Evolutionary conservation across 2,113 vertebrate genomes (phyloP), one percentile per base, ranked within the genome.

Genomic region (Peromyscus maniculatus): DNA sequence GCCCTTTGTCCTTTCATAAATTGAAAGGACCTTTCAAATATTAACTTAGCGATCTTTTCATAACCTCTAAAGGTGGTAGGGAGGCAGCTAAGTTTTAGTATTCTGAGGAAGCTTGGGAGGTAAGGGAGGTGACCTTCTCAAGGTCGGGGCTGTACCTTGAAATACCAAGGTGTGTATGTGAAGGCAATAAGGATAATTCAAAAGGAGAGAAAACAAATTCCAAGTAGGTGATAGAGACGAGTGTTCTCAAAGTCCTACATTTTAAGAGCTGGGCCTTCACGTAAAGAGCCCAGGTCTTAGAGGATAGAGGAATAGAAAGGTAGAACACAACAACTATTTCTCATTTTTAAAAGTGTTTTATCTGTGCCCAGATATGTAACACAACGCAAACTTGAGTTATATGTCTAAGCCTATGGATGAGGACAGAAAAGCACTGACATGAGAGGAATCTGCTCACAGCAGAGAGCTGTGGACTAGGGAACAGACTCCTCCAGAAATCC

Each of bases 1-100:
- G 94, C 86, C 91, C 92, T 97, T 96, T 97, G 97, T 97, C 95
- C 96, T 96, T 89, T 72, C 49, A 59, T 86, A 91, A 91, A 86
- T 16, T 1, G 33, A 84, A 96, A 78, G 91, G 55, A 86, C 17
- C 66, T 96, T 97, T 95, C 93, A 97, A 97, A 97, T 75, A 94
- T 96, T 96, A 97, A 97, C 89, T 89, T 46, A 16, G 71, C 72
- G 22, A 66, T 86, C 89, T 64, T 67, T 59, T 78, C 69, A 24
- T 57, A 79, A 91, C 11, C 11, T 46, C 64, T 46, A 11, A 91
- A 71, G 66, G 19, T 8, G 28, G 49, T 0, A 83, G 71, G 79
- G 1, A 22, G 55, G 84, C 21, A 64, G 84, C 46, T 66, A 9
- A 43, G 52, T n/a, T 77, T 87, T 55, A 10, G 7, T n/a, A 33